phyloP scores from a whole-genome alignment of 2,113 vertebrate genomes.

The Corynorhinus townsendii region DNA sequence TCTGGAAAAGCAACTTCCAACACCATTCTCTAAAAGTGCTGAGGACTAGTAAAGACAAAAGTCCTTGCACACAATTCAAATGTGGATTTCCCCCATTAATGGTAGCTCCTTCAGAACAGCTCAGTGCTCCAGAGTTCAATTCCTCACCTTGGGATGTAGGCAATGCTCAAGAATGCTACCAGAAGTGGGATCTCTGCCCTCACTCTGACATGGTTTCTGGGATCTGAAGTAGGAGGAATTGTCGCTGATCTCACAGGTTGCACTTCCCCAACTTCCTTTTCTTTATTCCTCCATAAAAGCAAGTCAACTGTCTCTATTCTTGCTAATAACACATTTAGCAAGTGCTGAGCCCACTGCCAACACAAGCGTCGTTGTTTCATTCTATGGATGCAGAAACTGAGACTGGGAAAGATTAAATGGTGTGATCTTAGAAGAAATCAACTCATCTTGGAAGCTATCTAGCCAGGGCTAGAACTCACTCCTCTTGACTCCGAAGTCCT shows the following conservation, averaged over 20 bases:
- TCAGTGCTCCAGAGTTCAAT: background rate
- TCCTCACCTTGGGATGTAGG: background rate
- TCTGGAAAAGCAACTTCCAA: background rate
- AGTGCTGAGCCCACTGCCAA: background rate
- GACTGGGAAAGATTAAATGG: background rate
- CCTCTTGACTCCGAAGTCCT: too few species aligned
- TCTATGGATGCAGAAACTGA: background rate
- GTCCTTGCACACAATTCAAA: background rate
- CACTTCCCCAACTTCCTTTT: background rate
- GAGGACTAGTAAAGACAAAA: background rate
- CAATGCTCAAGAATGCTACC: background rate
- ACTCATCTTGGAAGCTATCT: background rate
- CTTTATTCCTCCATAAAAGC: background rate
- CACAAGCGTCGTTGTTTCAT: too few species aligned
- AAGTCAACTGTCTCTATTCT: background rate
- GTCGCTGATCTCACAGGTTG: background rate
- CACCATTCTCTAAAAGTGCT: background rate
- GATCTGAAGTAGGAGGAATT: background rate
- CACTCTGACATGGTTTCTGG: too few species aligned
- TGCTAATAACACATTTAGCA: background rate
- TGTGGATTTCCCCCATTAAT: background rate
- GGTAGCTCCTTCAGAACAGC: background rate
- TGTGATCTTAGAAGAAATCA: background rate
- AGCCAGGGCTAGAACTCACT: too few species aligned
- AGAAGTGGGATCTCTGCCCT: accelerated